Evolutionary conservation across 2,888 invertebrate genomes (phyloP).

Genomic region (Candidula unifasciata): DNA sequence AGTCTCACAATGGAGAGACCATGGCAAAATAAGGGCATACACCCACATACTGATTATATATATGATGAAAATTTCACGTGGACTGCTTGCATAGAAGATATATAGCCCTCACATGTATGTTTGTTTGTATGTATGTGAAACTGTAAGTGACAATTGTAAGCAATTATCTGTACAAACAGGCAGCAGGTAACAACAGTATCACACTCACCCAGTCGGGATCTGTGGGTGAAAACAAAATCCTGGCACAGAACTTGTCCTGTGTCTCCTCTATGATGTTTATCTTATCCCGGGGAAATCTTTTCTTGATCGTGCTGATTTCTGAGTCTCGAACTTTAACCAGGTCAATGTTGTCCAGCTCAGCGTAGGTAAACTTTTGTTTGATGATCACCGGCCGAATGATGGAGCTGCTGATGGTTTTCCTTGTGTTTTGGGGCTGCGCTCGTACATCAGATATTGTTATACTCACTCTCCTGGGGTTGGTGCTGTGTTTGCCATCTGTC

Average conservation of each 20-base stretch:
- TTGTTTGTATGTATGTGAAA: no score
- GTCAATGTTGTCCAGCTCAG: conserved; percentile 56
- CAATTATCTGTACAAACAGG: no score
- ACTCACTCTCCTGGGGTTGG: background rate
- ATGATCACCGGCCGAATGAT: background rate
- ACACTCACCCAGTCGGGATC: conserved; percentile 77
- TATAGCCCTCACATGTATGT: no score
- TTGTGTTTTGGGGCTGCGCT: background rate
- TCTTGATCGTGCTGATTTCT: conserved; percentile 69
- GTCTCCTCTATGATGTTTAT: conserved; percentile 58
- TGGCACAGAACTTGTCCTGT: conserved; percentile 56
- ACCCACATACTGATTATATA: no score
- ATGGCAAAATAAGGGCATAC: no score
- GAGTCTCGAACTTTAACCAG: conserved; percentile 61
- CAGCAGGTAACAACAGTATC: no score
- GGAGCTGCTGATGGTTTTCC: background rate
- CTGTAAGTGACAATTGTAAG: no score
- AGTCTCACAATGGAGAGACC: no score
- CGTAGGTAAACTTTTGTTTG: conserved; percentile 7
- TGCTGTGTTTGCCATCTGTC: conserved; percentile 13
- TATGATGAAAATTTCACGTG: no score
- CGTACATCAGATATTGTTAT: background rate
- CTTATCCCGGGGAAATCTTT: conserved; percentile 67
- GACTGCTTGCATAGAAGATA: no score
- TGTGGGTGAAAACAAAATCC: conserved; percentile 65